These are phyloP conservation scores for Loris lydekkerianus DNA, from an alignment of 2,797 vertebrate genomes.

Conservation along the genomic window DNA sequence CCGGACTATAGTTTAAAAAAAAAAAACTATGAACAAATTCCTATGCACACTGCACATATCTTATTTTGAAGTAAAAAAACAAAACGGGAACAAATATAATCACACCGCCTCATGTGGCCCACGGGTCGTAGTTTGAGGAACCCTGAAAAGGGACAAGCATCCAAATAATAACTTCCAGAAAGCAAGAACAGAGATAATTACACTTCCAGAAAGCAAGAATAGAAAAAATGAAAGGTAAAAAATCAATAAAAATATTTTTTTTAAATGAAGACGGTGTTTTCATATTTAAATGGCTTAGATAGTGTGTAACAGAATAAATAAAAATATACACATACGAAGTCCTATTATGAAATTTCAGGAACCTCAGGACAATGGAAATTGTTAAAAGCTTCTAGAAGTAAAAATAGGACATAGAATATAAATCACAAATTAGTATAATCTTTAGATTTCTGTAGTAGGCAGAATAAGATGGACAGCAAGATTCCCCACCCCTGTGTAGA, in stretches of 20 bases:
- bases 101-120: too few relatives aligned
- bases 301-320: not conserved
- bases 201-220: constrained; percentile 5
- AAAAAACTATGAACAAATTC: too few relatives aligned
- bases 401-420: not conserved
- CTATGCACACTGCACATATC: too few relatives aligned
- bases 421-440: constrained; percentile 27
- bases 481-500: not conserved
- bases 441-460: not conserved
- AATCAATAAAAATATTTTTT: constrained; percentile 10
- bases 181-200: constrained; percentile 34
- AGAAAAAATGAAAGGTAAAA: constrained; percentile 11
- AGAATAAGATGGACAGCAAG: not conserved
- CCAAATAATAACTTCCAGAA: constrained; percentile 3
- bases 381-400: constrained; percentile 35
- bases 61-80: too few relatives aligned
- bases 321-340: constrained; percentile 33
- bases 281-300: not conserved
- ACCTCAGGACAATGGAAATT: constrained; percentile 38
- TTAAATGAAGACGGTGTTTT: constrained; percentile 9
- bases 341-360: constrained; percentile 44
- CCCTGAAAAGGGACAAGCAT: not conserved
- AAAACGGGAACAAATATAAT: too few relatives aligned
- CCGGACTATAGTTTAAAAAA: too few relatives aligned
- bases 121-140: too few relatives aligned